These are phyloP conservation scores for Opisthograptis luteolata DNA, from an alignment of 2,888 invertebrate species.

Conservation along the genomic window DNA sequence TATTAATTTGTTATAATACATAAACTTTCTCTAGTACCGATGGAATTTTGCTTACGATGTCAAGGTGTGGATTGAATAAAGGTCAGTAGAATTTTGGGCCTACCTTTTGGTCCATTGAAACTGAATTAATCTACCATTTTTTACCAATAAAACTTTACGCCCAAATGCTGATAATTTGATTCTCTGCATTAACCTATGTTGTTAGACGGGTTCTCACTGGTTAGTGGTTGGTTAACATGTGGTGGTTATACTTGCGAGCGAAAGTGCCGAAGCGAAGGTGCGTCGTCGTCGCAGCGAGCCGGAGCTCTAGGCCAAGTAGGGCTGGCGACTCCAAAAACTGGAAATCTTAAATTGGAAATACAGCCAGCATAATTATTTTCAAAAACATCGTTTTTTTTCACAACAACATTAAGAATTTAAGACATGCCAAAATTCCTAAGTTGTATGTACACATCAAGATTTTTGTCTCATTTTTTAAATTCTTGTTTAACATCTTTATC, in stretches of 20 bases:
- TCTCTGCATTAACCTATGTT: constrained; percentile 26
- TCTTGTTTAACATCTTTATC: too few species aligned
- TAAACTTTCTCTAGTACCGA: constrained; percentile 31
- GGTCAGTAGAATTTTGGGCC: constrained; percentile 35
- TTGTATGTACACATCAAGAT: too few species aligned
- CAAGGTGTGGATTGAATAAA: constrained; percentile 34
- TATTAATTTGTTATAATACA: too few species aligned
- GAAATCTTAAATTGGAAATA: constrained; percentile 10
- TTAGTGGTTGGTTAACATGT: constrained; percentile 39
- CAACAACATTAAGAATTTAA: too few species aligned
- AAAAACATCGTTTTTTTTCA: background rate
- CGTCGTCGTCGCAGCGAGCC: constrained; percentile 36
- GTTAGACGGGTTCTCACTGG: constrained; percentile 24
- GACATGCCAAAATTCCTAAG: too few species aligned
- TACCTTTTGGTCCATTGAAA: constrained; percentile 31
- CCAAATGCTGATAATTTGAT: constrained; percentile 26
- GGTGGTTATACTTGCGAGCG: constrained; percentile 57
- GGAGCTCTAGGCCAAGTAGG: constrained; percentile 37
- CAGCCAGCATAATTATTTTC: constrained; percentile 1
- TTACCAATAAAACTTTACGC: constrained; percentile 24
- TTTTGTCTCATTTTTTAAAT: too few species aligned
- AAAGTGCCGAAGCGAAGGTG: constrained; percentile 59
- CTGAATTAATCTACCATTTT: too few species aligned
- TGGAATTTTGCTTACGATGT: constrained; percentile 24
- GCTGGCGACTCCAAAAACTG: constrained; percentile 29